Evolutionary conservation across 2,888 invertebrate genomes (phyloP).

Genomic region (Eilema sororculum): DNA sequence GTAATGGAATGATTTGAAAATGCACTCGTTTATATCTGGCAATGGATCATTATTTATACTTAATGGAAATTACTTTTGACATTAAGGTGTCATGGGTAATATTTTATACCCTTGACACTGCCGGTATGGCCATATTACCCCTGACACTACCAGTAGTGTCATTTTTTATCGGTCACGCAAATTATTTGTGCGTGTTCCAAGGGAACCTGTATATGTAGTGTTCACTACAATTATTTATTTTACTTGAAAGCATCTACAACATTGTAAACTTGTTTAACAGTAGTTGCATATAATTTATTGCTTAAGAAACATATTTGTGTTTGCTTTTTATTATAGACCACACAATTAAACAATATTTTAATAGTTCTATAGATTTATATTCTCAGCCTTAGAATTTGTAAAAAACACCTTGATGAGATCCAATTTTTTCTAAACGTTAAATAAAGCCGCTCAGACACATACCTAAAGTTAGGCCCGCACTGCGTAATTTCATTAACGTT

Average conservation of each 20-base stretch:
- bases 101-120: no score
- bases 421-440: neutral
- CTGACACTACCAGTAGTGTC: no score
- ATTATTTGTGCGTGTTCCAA: no score
- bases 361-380: slow-evolving; percentile 8
- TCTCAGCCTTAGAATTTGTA: slow-evolving; percentile 10
- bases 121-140: no score
- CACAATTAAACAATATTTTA: slow-evolving; percentile 1
- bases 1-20: slow-evolving; percentile 43
- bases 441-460: neutral
- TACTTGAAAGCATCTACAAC: neutral
- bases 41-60: neutral
- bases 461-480: neutral
- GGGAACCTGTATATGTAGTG: neutral
- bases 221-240: neutral
- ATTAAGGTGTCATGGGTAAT: no score
- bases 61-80: no score
- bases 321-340: neutral
- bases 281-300: no score
- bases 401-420: slow-evolving; percentile 19
- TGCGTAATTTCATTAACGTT: no score
- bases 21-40: slow-evolving; percentile 20
- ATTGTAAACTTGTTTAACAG: neutral
- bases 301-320: no score
- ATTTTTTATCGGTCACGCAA: neutral